Evolutionary conservation across 2,113 vertebrate genomes (phyloP), one percentile per base, ranked within the genome.

Genomic region (Rhynchomys soricoides): DNA sequence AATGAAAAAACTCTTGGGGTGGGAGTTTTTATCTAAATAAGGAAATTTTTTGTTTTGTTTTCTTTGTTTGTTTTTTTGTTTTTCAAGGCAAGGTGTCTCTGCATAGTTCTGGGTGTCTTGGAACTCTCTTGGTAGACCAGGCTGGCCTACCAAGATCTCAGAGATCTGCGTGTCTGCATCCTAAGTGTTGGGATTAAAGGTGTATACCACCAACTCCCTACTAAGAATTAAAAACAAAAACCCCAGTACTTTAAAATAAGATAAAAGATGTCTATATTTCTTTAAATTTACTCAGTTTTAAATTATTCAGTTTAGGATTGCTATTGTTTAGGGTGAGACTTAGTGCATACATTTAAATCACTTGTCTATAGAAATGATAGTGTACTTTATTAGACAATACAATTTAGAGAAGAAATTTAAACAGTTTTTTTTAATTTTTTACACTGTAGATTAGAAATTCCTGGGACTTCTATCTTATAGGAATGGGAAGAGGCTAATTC

Each of bases 271-370:
- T 68, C 90, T 95, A 5, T 50, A 21, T 94, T 89, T 95, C 50
- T 83, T 93, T 90, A 40, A 86, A 89, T 73, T 57, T 90, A 40
- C 34, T 79, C n/a, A n/a, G n/a, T n/a, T n/a, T 91, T 66, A 11
- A 40, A 7, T 86, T 15, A n/a, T 86, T 45, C 17, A 86, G 6
- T 43, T 96, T 92, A 48, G 48, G n/a, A 16, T 29, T 81, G 43
- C 43, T 6, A 64, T 6, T 93, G 88, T 92, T 73, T 91, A 57
- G 78, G 88, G 82, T 40, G n/a, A 24, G 78, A 79, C 31, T 68
- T 92, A 64, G n/a, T 92, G 5, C 29, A 21, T 88, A 93, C 0
- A 86, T 96, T 94, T 91, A 92, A n/a, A 85, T 89, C 62, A 71
- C n/a, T 73, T 79, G 12, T 92, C 40, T 91, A 5, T 68, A 31